Evolutionary conservation across 2,113 vertebrate species (phyloP), one percentile per base, ranked within the genome.

Genomic region (Maylandia zebra): DNA sequence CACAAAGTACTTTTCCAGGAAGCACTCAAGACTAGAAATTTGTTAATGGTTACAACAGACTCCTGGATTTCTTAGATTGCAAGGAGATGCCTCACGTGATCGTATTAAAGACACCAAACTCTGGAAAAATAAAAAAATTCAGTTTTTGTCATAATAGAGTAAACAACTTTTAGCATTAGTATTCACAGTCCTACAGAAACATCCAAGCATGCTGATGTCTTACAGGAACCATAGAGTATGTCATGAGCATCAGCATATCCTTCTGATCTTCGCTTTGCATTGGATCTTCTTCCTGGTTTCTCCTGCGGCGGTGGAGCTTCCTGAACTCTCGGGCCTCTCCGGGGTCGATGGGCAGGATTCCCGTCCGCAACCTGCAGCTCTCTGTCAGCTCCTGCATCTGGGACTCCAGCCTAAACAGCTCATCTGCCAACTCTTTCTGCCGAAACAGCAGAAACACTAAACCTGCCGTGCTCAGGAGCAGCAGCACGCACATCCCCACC

Each of bases 171-270:
- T 10, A 36, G 34, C 22, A n/a, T 36, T 85, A 53, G 10, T 53
- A n/a, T 45, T 85, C 17, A 85, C 24, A 59, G 4, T 30, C 24
- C 57, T 5, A 53, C 24, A 61, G 32, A 69, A 87, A 61, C 32
- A 69, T 89, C 50, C n/a, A 87, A 61, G 14, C 24, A 16, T 43
- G 8, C 24, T 19, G 19, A 71, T 19, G 7, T 83, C 93, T 96
- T 93, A 98, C 98, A 94, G 97, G 97, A 89, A 98, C 95, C 96
- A 97, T 92, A 90, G 97, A 97, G 96, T 98, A 98, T n/a, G 97
- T 97, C 95, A 97, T 95, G 96, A 98, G 45, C 97, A 97, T 94
- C 95, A 97, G 81, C 91, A 96, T 96, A 1, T 98, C 97, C 86
- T 83, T 36, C 13, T 92, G 89, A 5, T 97, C 96, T 1, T 93